Conservation (phyloP, 2,113 vertebrate genomes). For the Stictonetta naevosa region DNA sequence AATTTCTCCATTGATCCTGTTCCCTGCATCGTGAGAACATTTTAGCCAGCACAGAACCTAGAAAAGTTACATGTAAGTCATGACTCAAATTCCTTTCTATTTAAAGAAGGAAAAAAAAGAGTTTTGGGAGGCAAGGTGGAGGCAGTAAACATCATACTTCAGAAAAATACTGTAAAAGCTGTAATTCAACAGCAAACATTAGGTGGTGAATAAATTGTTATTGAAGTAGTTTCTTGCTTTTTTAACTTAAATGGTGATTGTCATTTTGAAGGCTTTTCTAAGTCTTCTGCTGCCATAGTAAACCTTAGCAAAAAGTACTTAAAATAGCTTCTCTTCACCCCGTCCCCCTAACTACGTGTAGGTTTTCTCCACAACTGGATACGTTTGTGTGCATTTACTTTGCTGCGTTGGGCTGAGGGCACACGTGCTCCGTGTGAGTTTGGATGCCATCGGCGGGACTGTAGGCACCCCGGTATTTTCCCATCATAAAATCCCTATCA, state of each 20-base stretch:
- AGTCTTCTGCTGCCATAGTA: constrained; percentile 21
- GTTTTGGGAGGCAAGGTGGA: neutral
- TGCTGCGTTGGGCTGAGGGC: neutral
- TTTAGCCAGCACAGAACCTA: constrained; percentile 80
- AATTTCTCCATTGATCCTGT: constrained; percentile 73
- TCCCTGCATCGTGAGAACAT: constrained; percentile 77
- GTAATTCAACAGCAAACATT: constrained; percentile 45
- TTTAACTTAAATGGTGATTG: constrained; percentile 52
- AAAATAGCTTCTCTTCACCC: constrained; percentile 17
- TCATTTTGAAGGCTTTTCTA: constrained; percentile 44
- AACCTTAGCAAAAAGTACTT: neutral
- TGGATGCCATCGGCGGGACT: neutral
- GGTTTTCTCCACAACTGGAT: neutral
- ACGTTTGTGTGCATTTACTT: rapidly evolving
- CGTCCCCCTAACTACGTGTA: neutral
- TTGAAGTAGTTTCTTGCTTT: constrained; percentile 38
- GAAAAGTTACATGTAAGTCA: constrained; percentile 83
- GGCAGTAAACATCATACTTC: constrained; percentile 8
- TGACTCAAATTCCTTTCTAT: constrained; percentile 36
- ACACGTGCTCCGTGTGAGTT: rapidly evolving
- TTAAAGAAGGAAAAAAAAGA: neutral
- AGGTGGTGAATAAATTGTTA: constrained; percentile 49
- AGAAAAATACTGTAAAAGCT: constrained; percentile 47
- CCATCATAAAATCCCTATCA: neutral
- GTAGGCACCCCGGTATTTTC: neutral